A percentile compares a stretch with the other conserved stretches of the same genome.
These are phyloP conservation scores for Pao palembangensis DNA, from an alignment of 2,113 vertebrate species.

Conservation along the genomic window DNA sequence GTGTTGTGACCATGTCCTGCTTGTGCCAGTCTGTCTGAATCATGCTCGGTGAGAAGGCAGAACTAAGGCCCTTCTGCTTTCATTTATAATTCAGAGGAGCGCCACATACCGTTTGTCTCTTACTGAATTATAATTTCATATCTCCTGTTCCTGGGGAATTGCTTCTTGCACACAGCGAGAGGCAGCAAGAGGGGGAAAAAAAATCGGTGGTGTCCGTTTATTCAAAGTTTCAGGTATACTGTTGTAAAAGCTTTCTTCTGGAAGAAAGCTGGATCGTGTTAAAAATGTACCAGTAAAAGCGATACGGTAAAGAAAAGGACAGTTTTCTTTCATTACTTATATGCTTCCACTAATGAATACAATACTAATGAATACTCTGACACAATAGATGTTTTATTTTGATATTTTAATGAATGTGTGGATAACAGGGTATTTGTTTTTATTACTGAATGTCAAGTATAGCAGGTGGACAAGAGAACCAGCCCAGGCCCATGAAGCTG, in stretches of 20 bases:
- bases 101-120: conserved; percentile 58
- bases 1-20: conserved; percentile 39
- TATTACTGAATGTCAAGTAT: not conserved
- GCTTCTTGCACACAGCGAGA: conserved; percentile 30
- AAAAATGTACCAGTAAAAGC: conserved; percentile 17
- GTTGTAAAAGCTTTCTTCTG: conserved; percentile 35
- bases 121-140: conserved; percentile 66
- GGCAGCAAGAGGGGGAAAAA: not conserved
- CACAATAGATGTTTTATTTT: no score
- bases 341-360: no score
- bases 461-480: no score
- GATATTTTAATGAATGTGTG: not conserved
- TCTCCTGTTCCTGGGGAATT: conserved; percentile 58
- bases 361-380: no score
- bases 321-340: not conserved
- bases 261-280: conserved; percentile 38
- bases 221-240: conserved; percentile 51
- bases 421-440: not conserved
- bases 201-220: conserved; percentile 9
- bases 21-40: conserved; percentile 64
- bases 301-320: conserved; percentile 4
- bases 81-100: conserved; percentile 72
- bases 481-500: no score
- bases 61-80: conserved; percentile 67
- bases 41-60: conserved; percentile 59